Conservation (phyloP, 2,888 invertebrate species). For the Andrena bicolor region DNA sequence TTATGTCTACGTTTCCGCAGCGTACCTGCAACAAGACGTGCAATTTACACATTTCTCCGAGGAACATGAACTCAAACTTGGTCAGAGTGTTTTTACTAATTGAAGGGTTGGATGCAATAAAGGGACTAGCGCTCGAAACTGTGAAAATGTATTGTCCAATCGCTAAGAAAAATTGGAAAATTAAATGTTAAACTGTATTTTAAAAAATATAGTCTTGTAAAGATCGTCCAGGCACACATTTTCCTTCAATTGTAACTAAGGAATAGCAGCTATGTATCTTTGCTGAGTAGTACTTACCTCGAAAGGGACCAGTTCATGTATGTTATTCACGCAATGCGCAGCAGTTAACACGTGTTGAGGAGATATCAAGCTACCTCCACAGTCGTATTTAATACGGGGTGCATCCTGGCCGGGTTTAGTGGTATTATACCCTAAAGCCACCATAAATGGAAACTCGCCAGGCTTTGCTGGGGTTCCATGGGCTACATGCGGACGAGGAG, state of each 20-base stretch:
- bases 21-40: slow-evolving; percentile 69
- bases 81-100: too few relatives aligned
- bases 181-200: too few relatives aligned
- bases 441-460: slow-evolving; percentile 80
- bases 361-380: slow-evolving; percentile 81
- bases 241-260: too few relatives aligned
- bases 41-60: background rate
- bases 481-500: too few relatives aligned
- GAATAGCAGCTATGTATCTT: too few relatives aligned
- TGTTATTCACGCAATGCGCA: slow-evolving; percentile 80
- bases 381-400: slow-evolving; percentile 71
- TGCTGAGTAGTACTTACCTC: slow-evolving; percentile 68
- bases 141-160: too few relatives aligned
- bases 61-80: too few relatives aligned
- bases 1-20: slow-evolving; percentile 75
- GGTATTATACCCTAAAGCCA: slow-evolving; percentile 76
- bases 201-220: too few relatives aligned
- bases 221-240: too few relatives aligned
- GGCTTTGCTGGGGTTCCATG: slow-evolving; percentile 62
- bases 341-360: slow-evolving; percentile 78
- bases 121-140: too few relatives aligned
- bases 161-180: too few relatives aligned
- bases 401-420: slow-evolving; percentile 37
- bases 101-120: too few relatives aligned
- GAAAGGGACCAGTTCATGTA: slow-evolving; percentile 66